Evolutionary conservation across 2,797 vertebrate genomes (phyloP).

Genomic region (Enteromius thamalakanensis): DNA sequence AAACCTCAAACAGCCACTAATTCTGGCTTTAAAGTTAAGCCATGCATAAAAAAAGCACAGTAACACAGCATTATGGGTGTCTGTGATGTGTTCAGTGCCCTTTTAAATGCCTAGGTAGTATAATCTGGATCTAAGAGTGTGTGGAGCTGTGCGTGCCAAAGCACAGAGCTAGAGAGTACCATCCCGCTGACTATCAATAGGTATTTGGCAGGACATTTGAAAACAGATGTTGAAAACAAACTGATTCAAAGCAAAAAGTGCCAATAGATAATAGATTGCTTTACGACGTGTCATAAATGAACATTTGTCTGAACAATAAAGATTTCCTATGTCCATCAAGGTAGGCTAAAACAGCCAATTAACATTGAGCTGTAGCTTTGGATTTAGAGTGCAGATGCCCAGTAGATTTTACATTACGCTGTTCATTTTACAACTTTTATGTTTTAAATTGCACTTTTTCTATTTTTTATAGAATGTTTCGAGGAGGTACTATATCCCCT

Average conservation of each 20-base stretch:
- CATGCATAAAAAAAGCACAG: background rate
- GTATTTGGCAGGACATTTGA: constrained; percentile 60
- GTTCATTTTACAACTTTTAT: background rate
- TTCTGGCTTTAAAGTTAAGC: constrained; percentile 1
- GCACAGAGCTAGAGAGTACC: constrained; percentile 50
- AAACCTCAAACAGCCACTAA: constrained; percentile 18
- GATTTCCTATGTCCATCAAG: constrained; percentile 5
- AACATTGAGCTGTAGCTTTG: constrained; percentile 36
- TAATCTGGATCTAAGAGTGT: constrained; percentile 41
- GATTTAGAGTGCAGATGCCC: background rate
- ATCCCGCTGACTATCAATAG: constrained; percentile 54
- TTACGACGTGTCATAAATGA: constrained; percentile 41
- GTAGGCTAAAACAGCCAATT: constrained; percentile 29
- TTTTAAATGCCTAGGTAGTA: constrained; percentile 34
- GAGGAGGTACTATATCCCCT: constrained; percentile 39
- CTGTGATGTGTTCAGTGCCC: background rate
- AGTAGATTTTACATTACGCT: background rate
- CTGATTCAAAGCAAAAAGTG: constrained; percentile 62
- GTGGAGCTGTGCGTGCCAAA: constrained; percentile 48
- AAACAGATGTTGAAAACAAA: constrained; percentile 65
- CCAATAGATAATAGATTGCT: constrained; percentile 55
- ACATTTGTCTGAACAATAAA: constrained; percentile 29
- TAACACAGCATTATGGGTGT: constrained; percentile 16
- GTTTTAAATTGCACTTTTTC: background rate
- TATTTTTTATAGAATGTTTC: background rate